Evolutionary conservation across 2,797 vertebrate species (phyloP).

Genomic region (Sebastes trivittatus): DNA sequence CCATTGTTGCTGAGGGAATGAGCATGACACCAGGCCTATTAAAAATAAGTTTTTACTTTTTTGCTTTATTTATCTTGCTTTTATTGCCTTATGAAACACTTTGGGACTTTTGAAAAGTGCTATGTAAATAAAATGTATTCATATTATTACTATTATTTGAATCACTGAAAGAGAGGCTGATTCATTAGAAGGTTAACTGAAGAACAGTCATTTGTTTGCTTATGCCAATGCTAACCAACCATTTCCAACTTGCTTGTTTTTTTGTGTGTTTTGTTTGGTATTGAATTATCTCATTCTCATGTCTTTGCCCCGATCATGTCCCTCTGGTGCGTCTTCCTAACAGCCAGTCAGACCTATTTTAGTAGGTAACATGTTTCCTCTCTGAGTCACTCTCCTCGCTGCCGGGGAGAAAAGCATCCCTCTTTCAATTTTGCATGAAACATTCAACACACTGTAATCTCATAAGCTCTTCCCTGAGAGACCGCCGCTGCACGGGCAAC

Average conservation of each 20-base stretch:
- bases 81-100: background rate
- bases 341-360: conserved; percentile 19
- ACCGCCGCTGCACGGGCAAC: background rate
- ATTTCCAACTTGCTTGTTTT: background rate
- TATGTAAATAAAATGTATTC: background rate
- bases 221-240: background rate
- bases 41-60: background rate
- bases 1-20: background rate
- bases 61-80: background rate
- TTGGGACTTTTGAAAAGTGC: background rate
- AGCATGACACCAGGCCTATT: background rate
- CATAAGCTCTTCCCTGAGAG: conserved; percentile 49
- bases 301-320: background rate
- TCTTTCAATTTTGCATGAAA: conserved; percentile 32
- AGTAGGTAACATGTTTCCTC: conserved; percentile 2
- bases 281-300: background rate
- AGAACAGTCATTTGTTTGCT: background rate
- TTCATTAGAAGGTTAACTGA: background rate
- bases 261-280: background rate
- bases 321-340: background rate
- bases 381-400: conserved; percentile 17
- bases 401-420: conserved; percentile 14
- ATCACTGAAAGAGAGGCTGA: background rate
- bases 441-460: conserved; percentile 28
- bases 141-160: background rate